Conservation (phyloP, 2,113 vertebrate species). For the Ctenomys sociabilis region DNA sequence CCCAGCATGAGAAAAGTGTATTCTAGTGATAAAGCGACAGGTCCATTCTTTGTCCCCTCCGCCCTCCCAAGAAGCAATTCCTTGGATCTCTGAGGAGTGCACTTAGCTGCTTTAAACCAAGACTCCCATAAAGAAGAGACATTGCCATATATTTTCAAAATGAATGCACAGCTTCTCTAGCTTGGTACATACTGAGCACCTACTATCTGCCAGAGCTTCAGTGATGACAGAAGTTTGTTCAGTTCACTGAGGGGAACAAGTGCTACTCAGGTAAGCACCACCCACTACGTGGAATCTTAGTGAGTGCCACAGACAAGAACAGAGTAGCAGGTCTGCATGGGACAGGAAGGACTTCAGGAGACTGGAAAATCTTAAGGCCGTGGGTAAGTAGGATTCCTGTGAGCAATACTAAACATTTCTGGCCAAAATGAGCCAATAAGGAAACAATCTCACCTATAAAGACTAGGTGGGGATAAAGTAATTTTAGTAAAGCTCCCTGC, state of each 20-base stretch:
- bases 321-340: not conserved
- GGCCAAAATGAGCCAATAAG: no score
- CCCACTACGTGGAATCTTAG: not conserved
- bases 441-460: not conserved
- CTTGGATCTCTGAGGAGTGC: conserved; percentile 50
- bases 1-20: conserved; percentile 55
- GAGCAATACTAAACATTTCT: not conserved
- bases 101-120: conserved; percentile 29
- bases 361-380: not conserved
- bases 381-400: not conserved
- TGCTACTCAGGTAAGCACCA: not conserved
- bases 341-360: not conserved
- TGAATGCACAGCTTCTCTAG: conserved; percentile 27
- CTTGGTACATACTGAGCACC: not conserved
- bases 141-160: conserved; percentile 42
- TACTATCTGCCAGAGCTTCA: not conserved
- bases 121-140: not conserved
- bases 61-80: conserved; percentile 37
- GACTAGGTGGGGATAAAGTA: not conserved
- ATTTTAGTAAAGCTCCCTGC: not conserved
- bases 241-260: not conserved
- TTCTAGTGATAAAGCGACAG: conserved; percentile 43
- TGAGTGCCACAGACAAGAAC: not conserved
- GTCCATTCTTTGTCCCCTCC: conserved; percentile 27
- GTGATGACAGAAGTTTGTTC: not conserved